Conservation (phyloP, 2,113 vertebrate genomes). For the Sterna hirundo region DNA sequence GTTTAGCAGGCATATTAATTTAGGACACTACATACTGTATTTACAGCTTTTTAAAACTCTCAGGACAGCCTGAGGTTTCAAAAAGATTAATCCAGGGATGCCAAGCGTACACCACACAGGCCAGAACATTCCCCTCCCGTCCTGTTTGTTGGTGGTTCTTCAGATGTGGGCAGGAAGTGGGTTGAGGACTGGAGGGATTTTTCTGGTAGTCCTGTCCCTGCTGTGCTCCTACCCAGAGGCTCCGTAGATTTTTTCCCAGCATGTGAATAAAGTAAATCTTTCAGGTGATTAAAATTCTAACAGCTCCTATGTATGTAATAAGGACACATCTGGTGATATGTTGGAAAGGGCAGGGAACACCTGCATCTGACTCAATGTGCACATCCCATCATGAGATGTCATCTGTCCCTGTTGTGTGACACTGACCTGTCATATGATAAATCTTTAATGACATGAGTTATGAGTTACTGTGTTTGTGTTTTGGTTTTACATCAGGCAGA, state of each 20-base stretch:
- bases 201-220: not conserved
- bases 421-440: not conserved
- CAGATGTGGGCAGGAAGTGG: slow-evolving; percentile 25
- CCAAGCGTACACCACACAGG: not conserved
- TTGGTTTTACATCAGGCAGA: not conserved
- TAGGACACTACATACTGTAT: not conserved
- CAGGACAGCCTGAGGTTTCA: slow-evolving; percentile 20
- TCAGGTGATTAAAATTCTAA: not conserved
- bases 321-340: not conserved
- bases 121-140: not conserved
- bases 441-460: not conserved
- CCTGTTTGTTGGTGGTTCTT: slow-evolving; percentile 9
- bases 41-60: not conserved
- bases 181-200: not conserved
- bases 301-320: not conserved
- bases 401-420: not conserved
- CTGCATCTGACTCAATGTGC: not conserved
- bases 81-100: not conserved
- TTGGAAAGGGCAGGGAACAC: not conserved
- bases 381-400: not conserved
- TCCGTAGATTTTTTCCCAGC: not conserved
- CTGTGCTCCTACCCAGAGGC: not conserved
- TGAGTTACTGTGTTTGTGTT: not conserved
- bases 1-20: not conserved
- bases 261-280: not conserved